These are phyloP conservation scores for Sminthurides aquaticus DNA, from an alignment of 2,888 invertebrate genomes.

Conservation along the genomic window DNA sequence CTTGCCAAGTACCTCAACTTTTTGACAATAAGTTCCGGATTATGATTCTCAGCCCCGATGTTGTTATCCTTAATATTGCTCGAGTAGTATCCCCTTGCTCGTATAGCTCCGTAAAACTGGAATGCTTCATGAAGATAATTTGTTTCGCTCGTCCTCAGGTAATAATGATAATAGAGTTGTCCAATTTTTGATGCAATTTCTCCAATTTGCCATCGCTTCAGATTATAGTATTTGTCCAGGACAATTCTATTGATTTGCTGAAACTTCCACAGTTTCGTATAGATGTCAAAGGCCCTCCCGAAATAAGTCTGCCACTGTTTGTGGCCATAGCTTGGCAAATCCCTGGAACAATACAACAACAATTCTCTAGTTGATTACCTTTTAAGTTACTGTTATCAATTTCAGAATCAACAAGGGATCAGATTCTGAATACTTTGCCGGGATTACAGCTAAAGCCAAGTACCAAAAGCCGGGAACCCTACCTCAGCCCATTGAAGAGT, in stretches of 20 bases:
- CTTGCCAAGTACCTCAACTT: slow-evolving; percentile 88
- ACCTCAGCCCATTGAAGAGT: slow-evolving; percentile 91
- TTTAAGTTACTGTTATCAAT: background rate
- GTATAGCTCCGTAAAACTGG: slow-evolving; percentile 91
- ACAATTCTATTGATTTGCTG: slow-evolving; percentile 66
- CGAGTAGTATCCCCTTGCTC: slow-evolving; percentile 47
- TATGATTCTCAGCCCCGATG: slow-evolving; percentile 14
- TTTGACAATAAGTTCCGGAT: slow-evolving; percentile 87
- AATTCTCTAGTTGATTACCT: slow-evolving; percentile 2
- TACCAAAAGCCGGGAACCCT: too few species aligned
- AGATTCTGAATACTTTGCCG: background rate
- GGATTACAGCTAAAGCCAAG: too few species aligned
- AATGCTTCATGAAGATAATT: slow-evolving; percentile 93
- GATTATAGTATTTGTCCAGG: slow-evolving; percentile 83
- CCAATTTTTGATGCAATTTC: slow-evolving; percentile 98
- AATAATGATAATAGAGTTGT: slow-evolving; percentile 96
- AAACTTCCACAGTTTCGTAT: slow-evolving; percentile 95
- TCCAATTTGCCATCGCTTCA: slow-evolving; percentile 96
- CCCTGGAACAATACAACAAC: slow-evolving; percentile 64
- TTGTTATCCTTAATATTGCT: slow-evolving; percentile 45
- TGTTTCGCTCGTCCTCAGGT: slow-evolving; percentile 91
- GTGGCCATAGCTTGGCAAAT: slow-evolving; percentile 92
- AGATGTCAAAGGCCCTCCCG: slow-evolving; percentile 92
- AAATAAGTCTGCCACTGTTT: slow-evolving; percentile 98
- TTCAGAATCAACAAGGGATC: background rate